phyloP scores from a whole-genome alignment of 92 coral and sea anemone genomes.

The Ricordea florida region DNA sequence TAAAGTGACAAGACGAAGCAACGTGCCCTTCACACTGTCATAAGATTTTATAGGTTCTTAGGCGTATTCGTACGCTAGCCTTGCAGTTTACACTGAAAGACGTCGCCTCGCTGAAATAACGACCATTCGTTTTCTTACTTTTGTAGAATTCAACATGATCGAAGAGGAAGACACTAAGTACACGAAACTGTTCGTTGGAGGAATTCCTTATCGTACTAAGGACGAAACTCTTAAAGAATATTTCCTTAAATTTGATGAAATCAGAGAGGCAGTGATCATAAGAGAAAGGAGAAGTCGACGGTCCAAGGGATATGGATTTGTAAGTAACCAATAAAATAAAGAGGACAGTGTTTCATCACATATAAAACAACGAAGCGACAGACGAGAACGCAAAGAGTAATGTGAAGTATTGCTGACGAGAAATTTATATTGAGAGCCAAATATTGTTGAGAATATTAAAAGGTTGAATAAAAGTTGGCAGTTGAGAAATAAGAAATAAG shows the following conservation, averaged over 20 bases:
- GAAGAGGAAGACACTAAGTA: constrained; percentile 72
- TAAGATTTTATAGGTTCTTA: no score
- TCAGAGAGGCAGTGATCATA: constrained; percentile 93
- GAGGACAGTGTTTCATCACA: no score
- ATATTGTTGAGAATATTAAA: no score
- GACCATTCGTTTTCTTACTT: not conserved
- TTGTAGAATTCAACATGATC: not conserved
- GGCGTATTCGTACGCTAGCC: no score
- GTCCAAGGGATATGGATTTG: constrained; percentile 97
- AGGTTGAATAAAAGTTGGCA: no score
- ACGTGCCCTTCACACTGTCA: no score
- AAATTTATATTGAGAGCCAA: no score
- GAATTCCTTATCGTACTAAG: constrained; percentile 86
- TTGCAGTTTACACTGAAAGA: not conserved
- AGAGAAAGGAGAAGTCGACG: constrained; percentile 74
- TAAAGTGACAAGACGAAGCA: no score
- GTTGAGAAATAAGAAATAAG: no score
- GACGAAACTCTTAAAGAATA: constrained; percentile 82
- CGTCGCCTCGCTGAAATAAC: not conserved
- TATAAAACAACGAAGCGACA: no score
- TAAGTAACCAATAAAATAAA: constrained; percentile 33
- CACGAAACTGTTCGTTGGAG: constrained; percentile 95
- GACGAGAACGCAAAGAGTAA: no score
- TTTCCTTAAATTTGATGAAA: constrained; percentile 88
- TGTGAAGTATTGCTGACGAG: no score